Evolutionary conservation across 1,140 invertebrate genomes (phyloP), one percentile per base, ranked within the genome.

Genomic region (Papilio helenus): DNA sequence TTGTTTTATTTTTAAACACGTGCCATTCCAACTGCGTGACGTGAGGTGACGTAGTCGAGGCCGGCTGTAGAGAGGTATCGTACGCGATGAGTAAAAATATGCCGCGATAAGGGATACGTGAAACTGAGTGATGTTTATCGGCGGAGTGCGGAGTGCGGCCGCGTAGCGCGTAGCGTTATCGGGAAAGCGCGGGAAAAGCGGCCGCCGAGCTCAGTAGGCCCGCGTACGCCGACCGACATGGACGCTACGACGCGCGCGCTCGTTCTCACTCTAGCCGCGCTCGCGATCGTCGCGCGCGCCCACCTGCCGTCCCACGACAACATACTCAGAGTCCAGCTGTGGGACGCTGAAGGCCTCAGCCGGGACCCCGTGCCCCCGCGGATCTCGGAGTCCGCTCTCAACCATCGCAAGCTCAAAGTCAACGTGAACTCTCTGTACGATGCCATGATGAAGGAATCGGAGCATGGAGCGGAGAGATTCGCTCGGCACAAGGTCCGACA

Each of bases 141-240:
- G 80, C 76, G 81, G 76, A 79, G 46, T 61, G 82, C 79, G 82
- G 79, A 72, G 83, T 79, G 85, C 79, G 86, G 89, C 87, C 86
- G 87, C 86, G 88, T 88, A 88, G 86, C 83, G 84, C 85, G 88
- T 87, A 90, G 87, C 86, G 83, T 86, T 88, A 74, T 74, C 72
- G 72, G 72, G 86, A 94, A 94, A 93, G 90, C 93, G 92, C 93
- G 93, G 91, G 92, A 93, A 93, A 93, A 89, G 84, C 84, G 81
- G 51, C 81, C 80, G 76, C 82, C 76, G 76, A 65, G 49, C 85
- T 92, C 90, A 94, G 93, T 94, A 87, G 87, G 90, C 90, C 88
- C 87, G 87, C 93, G 89, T 71, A 88, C 85, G 88, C 87, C 89
- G 87, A 79, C 76, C 86, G 90, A 89, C 79, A 94, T 93, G 93